These are phyloP conservation scores for Laspeyria flexula DNA, from an alignment of 2,888 invertebrate species.

Conservation along the genomic window DNA sequence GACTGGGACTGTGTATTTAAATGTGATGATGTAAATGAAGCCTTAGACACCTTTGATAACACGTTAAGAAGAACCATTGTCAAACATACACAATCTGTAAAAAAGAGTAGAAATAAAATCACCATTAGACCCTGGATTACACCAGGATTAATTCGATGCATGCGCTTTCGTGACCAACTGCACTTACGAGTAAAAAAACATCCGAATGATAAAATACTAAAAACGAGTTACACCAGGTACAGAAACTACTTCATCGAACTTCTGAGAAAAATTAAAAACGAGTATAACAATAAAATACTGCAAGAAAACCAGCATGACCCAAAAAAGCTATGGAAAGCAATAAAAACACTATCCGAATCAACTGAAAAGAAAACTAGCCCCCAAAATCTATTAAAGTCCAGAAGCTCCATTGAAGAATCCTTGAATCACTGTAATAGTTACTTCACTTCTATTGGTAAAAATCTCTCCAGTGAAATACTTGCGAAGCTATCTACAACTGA, in stretches of 20 bases:
- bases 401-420: too few relatives aligned
- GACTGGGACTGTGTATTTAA: neutral
- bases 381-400: too few relatives aligned
- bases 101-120: neutral
- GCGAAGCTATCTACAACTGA: too few relatives aligned
- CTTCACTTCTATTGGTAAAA: too few relatives aligned
- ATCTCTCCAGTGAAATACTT: too few relatives aligned
- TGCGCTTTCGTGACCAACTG: neutral
- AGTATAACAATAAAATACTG: neutral
- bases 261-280: neutral
- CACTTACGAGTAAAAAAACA: neutral
- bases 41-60: too few relatives aligned
- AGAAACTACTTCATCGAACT: neutral
- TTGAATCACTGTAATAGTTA: too few relatives aligned
- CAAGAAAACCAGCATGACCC: neutral
- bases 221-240: neutral
- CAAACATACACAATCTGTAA: neutral
- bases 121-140: neutral
- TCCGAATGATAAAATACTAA: neutral
- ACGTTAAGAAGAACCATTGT: neutral
- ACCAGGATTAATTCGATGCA: too few relatives aligned
- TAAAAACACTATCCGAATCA: too few relatives aligned
- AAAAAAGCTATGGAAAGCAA: neutral
- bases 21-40: neutral
- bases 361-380: too few relatives aligned